phyloP scores from a whole-genome alignment of 2,888 invertebrate genomes.

The Tetranychus truncatus region DNA sequence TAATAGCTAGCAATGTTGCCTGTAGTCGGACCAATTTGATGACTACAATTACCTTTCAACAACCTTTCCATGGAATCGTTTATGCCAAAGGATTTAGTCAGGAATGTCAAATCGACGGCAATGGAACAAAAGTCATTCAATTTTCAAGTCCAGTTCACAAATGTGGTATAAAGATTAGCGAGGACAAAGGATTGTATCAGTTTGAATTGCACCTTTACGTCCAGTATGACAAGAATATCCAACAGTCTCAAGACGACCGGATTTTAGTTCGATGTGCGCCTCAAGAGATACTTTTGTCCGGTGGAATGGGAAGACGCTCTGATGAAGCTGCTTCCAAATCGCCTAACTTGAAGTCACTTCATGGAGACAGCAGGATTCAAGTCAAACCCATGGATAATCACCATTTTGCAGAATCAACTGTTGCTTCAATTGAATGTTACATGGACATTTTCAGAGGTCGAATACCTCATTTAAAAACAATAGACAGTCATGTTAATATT shows the following conservation, averaged over 20 bases:
- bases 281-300: slow-evolving; percentile 19
- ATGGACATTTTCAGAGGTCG: slow-evolving; percentile 29
- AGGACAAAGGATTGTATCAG: slow-evolving; percentile 36
- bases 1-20: slow-evolving; percentile 18
- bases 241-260: slow-evolving; percentile 53
- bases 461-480: slow-evolving; percentile 24
- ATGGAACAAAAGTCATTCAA: slow-evolving; percentile 38
- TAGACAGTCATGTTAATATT: slow-evolving; percentile 26
- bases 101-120: slow-evolving; percentile 48
- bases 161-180: slow-evolving; percentile 48
- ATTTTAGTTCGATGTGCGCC: slow-evolving; percentile 42
- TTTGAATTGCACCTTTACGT: slow-evolving; percentile 49
- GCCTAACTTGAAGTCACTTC: slow-evolving; percentile 12
- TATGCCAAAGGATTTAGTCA: slow-evolving; percentile 57
- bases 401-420: slow-evolving; percentile 13
- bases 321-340: slow-evolving; percentile 2
- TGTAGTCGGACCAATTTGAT: slow-evolving; percentile 25
- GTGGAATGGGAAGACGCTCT: slow-evolving; percentile 16
- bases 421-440: slow-evolving; percentile 24
- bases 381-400: slow-evolving; percentile 15
- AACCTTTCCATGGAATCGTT: slow-evolving; percentile 47
- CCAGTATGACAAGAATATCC: slow-evolving; percentile 53
- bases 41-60: slow-evolving; percentile 25
- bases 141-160: slow-evolving; percentile 44
- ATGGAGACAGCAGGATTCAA: slow-evolving; percentile 4